Conservation (phyloP, 92 coral and sea anemone genomes). For the Zoanthus sansibaricus region DNA sequence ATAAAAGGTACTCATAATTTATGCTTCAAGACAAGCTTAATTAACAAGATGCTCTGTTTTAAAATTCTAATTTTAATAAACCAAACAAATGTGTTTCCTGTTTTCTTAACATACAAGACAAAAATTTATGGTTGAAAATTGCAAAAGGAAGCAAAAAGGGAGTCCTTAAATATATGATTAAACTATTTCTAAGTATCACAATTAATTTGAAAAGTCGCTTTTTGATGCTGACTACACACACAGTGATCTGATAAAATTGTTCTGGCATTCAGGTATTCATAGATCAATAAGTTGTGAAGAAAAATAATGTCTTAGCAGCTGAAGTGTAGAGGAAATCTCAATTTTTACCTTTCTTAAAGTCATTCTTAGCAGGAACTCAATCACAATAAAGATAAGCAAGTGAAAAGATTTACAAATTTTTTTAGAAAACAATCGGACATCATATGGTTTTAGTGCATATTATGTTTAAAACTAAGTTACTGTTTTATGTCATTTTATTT, state of each 20-base stretch:
- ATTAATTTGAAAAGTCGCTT: neutral
- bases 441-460: neutral
- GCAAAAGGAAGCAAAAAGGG: neutral
- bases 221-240: neutral
- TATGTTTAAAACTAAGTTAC: neutral
- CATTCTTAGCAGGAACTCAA: neutral
- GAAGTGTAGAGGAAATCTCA: neutral
- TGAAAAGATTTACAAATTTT: neutral
- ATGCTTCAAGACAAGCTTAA: neutral
- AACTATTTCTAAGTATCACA: neutral
- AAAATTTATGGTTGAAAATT: neutral
- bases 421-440: neutral
- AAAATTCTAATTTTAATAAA: neutral
- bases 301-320: neutral
- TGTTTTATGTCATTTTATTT: neutral
- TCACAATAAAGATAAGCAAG: neutral
- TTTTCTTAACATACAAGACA: neutral
- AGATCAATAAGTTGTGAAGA: neutral
- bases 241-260: neutral
- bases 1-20: neutral
- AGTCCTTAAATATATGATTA: neutral
- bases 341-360: neutral
- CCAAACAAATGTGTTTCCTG: neutral
- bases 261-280: too few relatives aligned
- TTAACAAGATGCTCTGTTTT: neutral